Evolutionary conservation across 2,888 invertebrate genomes (phyloP).

Genomic region (Amorpha juglandis): DNA sequence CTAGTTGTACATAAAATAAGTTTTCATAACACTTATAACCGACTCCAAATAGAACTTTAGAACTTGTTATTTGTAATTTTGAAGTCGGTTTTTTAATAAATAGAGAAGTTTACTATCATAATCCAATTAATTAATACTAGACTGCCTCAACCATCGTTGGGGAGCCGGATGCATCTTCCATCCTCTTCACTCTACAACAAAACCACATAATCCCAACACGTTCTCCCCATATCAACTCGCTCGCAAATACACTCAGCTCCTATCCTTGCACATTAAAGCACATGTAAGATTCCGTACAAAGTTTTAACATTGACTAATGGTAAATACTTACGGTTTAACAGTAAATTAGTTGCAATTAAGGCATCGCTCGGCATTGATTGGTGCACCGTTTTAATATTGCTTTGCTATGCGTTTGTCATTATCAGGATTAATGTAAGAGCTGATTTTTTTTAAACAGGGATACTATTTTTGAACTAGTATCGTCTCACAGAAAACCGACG

Average conservation of each 20-base stretch:
- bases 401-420: slow-evolving; percentile 17
- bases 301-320: slow-evolving; percentile 30
- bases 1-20: no score
- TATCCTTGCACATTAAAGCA: slow-evolving; percentile 24
- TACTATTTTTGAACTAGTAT: no score
- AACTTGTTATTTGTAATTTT: neutral
- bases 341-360: slow-evolving; percentile 31
- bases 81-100: no score
- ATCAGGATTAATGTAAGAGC: neutral
- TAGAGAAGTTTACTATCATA: no score
- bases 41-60: neutral
- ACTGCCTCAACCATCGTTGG: no score
- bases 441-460: no score
- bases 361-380: slow-evolving; percentile 32
- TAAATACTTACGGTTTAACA: slow-evolving; percentile 20
- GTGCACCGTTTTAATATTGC: slow-evolving; percentile 28
- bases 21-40: no score
- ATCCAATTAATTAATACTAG: no score
- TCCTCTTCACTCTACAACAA: neutral
- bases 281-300: slow-evolving; percentile 28
- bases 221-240: neutral
- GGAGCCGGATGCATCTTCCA: neutral
- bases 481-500: no score
- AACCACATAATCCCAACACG: neutral
- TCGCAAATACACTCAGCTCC: neutral